Evolutionary conservation across 2,888 invertebrate species (phyloP), one percentile per base, ranked within the genome.

Genomic region (Leptinotarsa peninsularis): DNA sequence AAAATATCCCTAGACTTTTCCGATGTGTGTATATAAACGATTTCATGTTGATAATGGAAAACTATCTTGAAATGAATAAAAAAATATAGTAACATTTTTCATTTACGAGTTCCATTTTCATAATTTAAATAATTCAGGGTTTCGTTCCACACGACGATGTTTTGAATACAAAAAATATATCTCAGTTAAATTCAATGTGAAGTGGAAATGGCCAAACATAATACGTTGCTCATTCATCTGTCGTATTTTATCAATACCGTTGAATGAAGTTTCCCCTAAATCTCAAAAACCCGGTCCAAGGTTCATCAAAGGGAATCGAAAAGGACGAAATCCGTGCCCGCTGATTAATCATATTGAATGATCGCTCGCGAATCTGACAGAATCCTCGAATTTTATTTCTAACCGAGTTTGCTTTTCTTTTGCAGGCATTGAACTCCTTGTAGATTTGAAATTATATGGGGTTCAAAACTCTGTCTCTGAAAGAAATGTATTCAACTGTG

Each of bases 271-370:
- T 43, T 52, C 4, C 17, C 14, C n/a, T 2, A 4, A 52, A 52
- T 52, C n/a, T 5, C 52, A 52, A n/a, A 15, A 52, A 17, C 14
- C 17, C 52, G 52, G 52, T 52, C 15, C n/a, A 52, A 52, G 2
- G 17, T 15, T 52, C 15, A 17, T 17, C 17, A 52, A 63, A 63
- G 18, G 43, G 13, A 43, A 63, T 33, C 5, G 27, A 43, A 43
- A 33, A 60, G 27, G 23, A 23, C 23, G 60, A 63, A 63, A 43
- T 33, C 33, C 18, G 33, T 63, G n/a, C n/a, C 33, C 43, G 33
- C 63, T 63, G 33, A 63, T 63, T 63, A 43, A 18, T n/a, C 63
- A 43, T 63, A 33, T 63, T 43, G 43, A 63, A 63, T 52, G 58
- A 58, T 27, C 27, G 14, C n/a, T 33, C 63, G n/a, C n/a, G 63